Conservation (phyloP, 2,113 vertebrate genomes). For the Prunella himalayana region DNA sequence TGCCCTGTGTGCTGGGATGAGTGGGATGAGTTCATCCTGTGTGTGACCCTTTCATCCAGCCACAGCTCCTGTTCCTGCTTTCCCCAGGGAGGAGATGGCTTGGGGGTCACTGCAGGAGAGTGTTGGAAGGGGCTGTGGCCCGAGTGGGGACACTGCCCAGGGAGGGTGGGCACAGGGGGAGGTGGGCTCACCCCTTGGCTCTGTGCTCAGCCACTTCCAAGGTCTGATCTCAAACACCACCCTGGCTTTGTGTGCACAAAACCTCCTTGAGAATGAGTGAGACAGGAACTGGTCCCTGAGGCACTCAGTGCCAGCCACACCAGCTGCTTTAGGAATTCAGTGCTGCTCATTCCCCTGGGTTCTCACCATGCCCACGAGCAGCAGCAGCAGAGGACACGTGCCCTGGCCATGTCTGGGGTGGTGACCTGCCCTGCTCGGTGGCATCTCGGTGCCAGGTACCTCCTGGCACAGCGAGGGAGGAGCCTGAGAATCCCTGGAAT, state of each 20-base stretch:
- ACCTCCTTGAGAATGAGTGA: neutral
- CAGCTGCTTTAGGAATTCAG: fast-evolving
- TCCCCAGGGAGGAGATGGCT: neutral
- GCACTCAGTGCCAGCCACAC: fast-evolving
- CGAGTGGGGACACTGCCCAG: neutral
- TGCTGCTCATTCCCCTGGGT: neutral
- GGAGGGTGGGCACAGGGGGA: neutral
- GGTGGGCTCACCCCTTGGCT: too few relatives aligned
- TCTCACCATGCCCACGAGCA: neutral
- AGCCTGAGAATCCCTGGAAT: neutral
- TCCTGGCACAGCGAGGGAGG: neutral
- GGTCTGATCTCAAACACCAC: fast-evolving
- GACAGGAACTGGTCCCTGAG: fast-evolving
- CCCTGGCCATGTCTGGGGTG: fast-evolving
- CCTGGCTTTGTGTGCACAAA: neutral
- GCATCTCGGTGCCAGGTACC: fast-evolving
- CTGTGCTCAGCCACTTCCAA: neutral
- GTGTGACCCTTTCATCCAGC: neutral
- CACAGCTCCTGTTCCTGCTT: neutral
- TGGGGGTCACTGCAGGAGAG: neutral
- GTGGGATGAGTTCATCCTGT: neutral
- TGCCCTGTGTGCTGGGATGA: fast-evolving
- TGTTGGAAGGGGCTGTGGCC: neutral
- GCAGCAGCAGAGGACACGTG: neutral
- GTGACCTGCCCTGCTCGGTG: fast-evolving